Evolutionary conservation across 2,888 invertebrate species (phyloP), one percentile per base, ranked within the genome.

Genomic region (Oligia strigilis): DNA sequence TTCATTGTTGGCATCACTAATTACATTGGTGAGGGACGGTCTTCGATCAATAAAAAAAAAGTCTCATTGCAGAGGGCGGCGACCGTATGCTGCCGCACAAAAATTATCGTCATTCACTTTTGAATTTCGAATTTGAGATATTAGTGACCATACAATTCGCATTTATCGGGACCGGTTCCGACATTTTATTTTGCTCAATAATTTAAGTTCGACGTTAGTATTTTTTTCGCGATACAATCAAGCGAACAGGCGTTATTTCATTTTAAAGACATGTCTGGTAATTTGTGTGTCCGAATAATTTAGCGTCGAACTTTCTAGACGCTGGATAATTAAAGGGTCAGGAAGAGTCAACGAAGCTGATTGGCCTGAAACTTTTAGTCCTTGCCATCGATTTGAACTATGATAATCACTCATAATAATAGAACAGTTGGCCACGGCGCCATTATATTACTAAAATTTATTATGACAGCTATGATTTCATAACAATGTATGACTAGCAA

Each of bases 221-320:
- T 67, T 81, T 83, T 80, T 86, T 87, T 84, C 60, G n/a, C 70
- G 78, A 81, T 83, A 62, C 69, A 85, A 82, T 82, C 77, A 83
- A 72, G 58, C 36, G 29, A 52, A 74, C 58, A 71, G 52, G 60
- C 62, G 69, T 83, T 81, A 82, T 79, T 82, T 72, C 58, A 65
- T 78, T 84, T 81, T 70, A 81, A 88, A 84, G 77, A 82, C 60
- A 65, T 46, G 66, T 62, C 70, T 81, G 69, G 58, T 80, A 72
- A 78, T 78, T 79, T 72, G 78, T 72, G 46, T 60, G 78, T 67
- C 77, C 71, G 65, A 87, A 85, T 78, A 82, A 83, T 87, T 87
- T 79, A 76, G 86, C 90, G 89, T 80, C 86, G 92, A 94, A 93
- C 92, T 94, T 95, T 95, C 95, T 92, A 94, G 95, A 92, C 87